These are phyloP conservation scores for Epinephelus fuscoguttatus DNA, from an alignment of 2,113 vertebrate genomes.

Conservation along the genomic window DNA sequence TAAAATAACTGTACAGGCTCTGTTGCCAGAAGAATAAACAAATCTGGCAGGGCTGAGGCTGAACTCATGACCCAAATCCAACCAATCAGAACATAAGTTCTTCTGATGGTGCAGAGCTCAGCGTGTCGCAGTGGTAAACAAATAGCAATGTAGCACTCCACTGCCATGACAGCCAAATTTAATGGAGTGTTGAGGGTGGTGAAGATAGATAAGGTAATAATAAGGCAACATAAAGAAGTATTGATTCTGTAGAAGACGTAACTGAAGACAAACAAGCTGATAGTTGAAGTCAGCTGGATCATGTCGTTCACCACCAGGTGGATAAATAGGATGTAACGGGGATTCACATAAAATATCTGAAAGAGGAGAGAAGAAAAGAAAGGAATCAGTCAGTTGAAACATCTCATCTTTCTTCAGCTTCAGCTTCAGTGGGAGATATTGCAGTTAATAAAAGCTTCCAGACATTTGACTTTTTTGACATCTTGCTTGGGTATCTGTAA, in stretches of 20 bases:
- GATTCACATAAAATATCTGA: conserved; percentile 70
- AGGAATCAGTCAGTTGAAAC: neutral
- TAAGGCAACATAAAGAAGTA: conserved; percentile 30
- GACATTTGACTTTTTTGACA: too few relatives aligned
- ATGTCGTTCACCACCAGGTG: conserved; percentile 81
- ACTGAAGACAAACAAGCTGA: conserved; percentile 64
- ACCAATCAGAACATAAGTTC: conserved; percentile 64
- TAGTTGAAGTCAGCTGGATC: conserved; percentile 56
- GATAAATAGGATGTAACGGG: conserved; percentile 77
- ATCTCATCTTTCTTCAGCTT: too few relatives aligned
- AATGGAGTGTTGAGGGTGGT: conserved; percentile 68
- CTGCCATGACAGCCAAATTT: conserved; percentile 67
- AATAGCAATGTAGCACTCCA: conserved; percentile 77
- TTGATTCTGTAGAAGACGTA: conserved; percentile 62
- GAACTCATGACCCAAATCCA: conserved; percentile 68
- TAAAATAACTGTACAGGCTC: conserved; percentile 47
- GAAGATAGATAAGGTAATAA: conserved; percentile 40
- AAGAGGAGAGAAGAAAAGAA: neutral
- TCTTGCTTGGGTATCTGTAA: too few relatives aligned
- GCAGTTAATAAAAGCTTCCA: too few relatives aligned
- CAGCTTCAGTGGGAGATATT: too few relatives aligned
- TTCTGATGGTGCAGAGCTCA: conserved; percentile 65
- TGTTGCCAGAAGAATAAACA: conserved; percentile 64
- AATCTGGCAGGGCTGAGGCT: conserved; percentile 53
- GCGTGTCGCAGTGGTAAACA: conserved; percentile 71